phyloP scores from a whole-genome alignment of 2,888 invertebrate species.

The Drosophila tripunctata region DNA sequence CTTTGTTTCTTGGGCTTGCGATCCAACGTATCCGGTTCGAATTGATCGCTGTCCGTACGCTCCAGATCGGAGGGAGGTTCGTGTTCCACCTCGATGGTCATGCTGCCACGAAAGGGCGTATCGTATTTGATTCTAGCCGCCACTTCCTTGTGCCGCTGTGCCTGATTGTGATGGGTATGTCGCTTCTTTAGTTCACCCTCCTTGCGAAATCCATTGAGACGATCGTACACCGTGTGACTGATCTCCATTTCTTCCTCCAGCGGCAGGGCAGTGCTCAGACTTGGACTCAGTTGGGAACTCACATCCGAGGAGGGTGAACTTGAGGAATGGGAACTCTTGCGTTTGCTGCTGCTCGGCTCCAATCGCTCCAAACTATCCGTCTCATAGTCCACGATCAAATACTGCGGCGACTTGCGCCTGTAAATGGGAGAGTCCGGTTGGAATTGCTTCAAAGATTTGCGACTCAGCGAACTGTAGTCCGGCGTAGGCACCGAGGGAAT shows the following conservation, averaged over 20 bases:
- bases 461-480: conserved; percentile 84
- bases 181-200: conserved; percentile 82
- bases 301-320: conserved; percentile 87
- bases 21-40: conserved; percentile 94
- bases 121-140: conserved; percentile 86
- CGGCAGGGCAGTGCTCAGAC: conserved; percentile 89
- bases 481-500: conserved; percentile 84
- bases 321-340: conserved; percentile 82
- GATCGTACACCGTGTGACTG: conserved; percentile 89
- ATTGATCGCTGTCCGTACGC: conserved; percentile 88
- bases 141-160: conserved; percentile 75
- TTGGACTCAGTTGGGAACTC: conserved; percentile 89
- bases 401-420: conserved; percentile 82
- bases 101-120: conserved; percentile 89
- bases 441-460: conserved; percentile 82
- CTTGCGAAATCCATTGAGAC: conserved; percentile 82
- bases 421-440: conserved; percentile 84
- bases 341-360: conserved; percentile 85
- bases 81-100: conserved; percentile 93
- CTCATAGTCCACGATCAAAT: conserved; percentile 88
- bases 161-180: conserved; percentile 39
- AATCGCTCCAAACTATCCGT: conserved; percentile 90
- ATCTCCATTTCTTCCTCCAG: conserved; percentile 92
- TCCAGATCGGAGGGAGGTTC: conserved; percentile 92
- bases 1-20: conserved; percentile 88